Evolutionary conservation across 2,888 invertebrate species (phyloP), one percentile per base, ranked within the genome.

Genomic region (Perizoma flavofasciatum): DNA sequence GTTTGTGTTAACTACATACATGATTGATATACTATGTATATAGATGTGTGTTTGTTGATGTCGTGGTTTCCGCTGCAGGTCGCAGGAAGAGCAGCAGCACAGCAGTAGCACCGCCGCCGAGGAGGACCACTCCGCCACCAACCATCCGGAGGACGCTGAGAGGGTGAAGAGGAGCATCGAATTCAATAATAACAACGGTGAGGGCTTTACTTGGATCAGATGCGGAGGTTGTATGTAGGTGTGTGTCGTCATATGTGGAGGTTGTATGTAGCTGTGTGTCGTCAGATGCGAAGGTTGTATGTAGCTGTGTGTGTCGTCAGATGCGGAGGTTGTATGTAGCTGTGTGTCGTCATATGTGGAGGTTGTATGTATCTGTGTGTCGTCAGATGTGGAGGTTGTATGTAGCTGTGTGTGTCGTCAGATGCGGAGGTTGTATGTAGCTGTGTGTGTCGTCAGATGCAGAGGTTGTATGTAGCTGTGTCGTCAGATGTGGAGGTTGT

Each of bases 321-420:
- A 86, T 78, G 79, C 85, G 82, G 59, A 88, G 89, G 89, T 63
- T 85, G 6, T 22, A 22, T 22, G 22, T 22, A 3, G 22, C 22
- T 22, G 22, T 22, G 22, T 22, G 22, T 22, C 22, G 22, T 22
- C 22, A 22, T 1, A 22, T 22, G 22, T 3, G 22, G 22, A 22
- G 3, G 22, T 22, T 22, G 22, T 22, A 22, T 22, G 22, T 22
- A 3, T 1, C 22, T 22, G 22, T n/a, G n/a, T 22, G 22, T 22
- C 22, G 1, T 22, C 22, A 22, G 39, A 39, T 39, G 39, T 7
- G 7, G 9, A 4, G 7, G 7, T 39, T 39, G 39, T 4, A 9
- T 39, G 5, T 39, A 4, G 7, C 9, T n/a, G n/a, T 39, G 39
- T 39, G 39, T 39, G 7, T 39, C 39, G 9, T 8, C 3, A 22